A percentile compares a stretch with the other conserved stretches of the same genome.
These are phyloP conservation scores for Penaeus indicus DNA, from an alignment of 1,140 invertebrate genomes.

Conservation along the genomic window DNA sequence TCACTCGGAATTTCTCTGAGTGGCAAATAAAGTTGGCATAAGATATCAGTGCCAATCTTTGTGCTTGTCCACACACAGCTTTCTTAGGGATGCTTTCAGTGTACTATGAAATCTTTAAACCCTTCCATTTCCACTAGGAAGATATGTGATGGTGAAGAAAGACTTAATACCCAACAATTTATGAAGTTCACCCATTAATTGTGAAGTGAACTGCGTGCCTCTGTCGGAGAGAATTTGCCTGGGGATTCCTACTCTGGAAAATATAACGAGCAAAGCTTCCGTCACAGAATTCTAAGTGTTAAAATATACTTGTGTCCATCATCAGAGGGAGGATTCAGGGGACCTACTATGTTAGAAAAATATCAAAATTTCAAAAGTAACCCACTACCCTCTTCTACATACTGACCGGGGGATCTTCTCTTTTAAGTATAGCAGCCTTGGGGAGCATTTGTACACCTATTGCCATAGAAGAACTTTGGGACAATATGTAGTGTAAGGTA, in stretches of 20 bases:
- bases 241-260: conserved; percentile 3
- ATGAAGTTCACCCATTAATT: neutral
- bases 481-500: no score
- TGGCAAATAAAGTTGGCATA: neutral
- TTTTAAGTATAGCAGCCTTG: no score
- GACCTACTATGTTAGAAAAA: conserved; percentile 13
- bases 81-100: neutral
- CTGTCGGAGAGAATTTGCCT: conserved; percentile 9
- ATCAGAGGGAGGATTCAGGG: neutral
- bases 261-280: neutral
- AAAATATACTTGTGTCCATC: conserved; percentile 7
- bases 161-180: no score
- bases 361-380: no score
- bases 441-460: no score
- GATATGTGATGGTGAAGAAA: conserved; percentile 6
- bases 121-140: conserved; percentile 22
- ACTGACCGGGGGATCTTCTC: no score
- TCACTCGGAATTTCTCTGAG: neutral
- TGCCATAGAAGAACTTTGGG: no score
- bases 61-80: no score
- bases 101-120: conserved; percentile 8
- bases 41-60: no score
- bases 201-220: conserved; percentile 28
- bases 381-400: no score
- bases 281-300: conserved; percentile 10